These are phyloP conservation scores for Chanos chanos DNA, from an alignment of 2,797 vertebrate genomes.

Conservation along the genomic window DNA sequence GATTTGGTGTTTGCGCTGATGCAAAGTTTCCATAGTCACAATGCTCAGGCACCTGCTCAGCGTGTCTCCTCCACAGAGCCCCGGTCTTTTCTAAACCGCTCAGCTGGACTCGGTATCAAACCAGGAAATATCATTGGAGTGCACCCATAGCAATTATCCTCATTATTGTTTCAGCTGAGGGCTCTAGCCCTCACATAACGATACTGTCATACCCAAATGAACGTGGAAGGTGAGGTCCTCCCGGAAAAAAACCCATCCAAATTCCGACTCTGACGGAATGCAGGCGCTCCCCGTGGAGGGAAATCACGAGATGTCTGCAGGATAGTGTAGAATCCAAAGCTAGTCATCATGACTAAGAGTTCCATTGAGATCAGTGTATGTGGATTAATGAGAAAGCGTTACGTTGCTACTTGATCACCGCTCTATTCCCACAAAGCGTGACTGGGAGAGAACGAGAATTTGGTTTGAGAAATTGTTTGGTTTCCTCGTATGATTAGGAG, in stretches of 20 bases:
- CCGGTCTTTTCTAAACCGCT: conserved; percentile 7
- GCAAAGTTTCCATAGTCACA: conserved; percentile 24
- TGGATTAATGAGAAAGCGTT: neutral
- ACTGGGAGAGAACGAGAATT: neutral
- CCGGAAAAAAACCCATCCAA: conserved; percentile 59
- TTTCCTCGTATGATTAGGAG: neutral
- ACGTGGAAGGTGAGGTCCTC: conserved; percentile 15
- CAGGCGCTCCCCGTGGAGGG: conserved; percentile 45
- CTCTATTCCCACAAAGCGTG: neutral
- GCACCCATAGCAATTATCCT: conserved; percentile 34
- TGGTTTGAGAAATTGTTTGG: neutral
- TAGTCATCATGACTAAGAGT: neutral
- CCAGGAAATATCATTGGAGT: conserved; percentile 67
- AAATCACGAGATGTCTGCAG: conserved; percentile 10
- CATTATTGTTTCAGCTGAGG: conserved; percentile 51
- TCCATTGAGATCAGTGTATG: neutral
- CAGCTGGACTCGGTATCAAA: conserved; percentile 47
- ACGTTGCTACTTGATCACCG: neutral
- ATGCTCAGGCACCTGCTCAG: neutral
- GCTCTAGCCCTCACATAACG: conserved; percentile 50
- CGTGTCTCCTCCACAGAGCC: conserved; percentile 8
- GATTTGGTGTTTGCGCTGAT: conserved; percentile 15
- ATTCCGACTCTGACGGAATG: conserved; percentile 56
- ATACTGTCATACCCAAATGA: conserved; percentile 65
- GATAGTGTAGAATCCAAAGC: neutral